Evolutionary conservation across 2,797 vertebrate genomes (phyloP).

Genomic region (Poecilia wingei): DNA sequence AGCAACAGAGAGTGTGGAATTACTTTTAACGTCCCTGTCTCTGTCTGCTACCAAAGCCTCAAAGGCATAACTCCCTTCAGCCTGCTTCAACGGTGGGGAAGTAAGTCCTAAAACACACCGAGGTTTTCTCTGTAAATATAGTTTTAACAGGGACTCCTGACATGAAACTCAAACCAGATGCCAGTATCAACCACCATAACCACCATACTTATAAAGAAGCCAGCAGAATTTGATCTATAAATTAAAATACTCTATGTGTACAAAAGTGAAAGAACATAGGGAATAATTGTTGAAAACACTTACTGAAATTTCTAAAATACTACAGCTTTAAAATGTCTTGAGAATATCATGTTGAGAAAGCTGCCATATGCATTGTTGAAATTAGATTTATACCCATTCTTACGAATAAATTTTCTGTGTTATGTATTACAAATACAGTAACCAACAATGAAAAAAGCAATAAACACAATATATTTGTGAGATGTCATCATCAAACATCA

Average conservation of each 20-base stretch:
- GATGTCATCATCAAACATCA: too few species aligned
- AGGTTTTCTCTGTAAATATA: neutral
- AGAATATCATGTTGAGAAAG: neutral
- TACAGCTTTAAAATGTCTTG: neutral
- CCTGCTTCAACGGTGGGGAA: neutral
- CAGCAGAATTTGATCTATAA: neutral
- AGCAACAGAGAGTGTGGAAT: conserved; percentile 41
- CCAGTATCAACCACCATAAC: neutral
- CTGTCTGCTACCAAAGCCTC: conserved; percentile 23
- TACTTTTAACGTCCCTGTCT: conserved; percentile 30
- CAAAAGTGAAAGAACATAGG: neutral
- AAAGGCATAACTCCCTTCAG: conserved; percentile 15
- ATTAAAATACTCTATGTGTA: neutral
- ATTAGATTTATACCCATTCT: neutral
- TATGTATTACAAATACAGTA: too few species aligned
- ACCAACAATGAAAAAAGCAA: too few species aligned
- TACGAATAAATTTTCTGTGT: too few species aligned
- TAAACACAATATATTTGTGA: too few species aligned
- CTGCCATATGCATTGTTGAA: neutral
- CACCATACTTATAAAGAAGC: neutral
- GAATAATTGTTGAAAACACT: neutral
- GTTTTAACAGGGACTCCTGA: neutral
- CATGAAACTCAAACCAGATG: neutral
- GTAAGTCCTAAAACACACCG: neutral
- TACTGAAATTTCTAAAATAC: neutral